Percentiles rank a stretch among this genome's conserved stretches.
These are phyloP conservation scores for Polyploca ridens DNA, from an alignment of 2,888 invertebrate species.

Conservation along the genomic window DNA sequence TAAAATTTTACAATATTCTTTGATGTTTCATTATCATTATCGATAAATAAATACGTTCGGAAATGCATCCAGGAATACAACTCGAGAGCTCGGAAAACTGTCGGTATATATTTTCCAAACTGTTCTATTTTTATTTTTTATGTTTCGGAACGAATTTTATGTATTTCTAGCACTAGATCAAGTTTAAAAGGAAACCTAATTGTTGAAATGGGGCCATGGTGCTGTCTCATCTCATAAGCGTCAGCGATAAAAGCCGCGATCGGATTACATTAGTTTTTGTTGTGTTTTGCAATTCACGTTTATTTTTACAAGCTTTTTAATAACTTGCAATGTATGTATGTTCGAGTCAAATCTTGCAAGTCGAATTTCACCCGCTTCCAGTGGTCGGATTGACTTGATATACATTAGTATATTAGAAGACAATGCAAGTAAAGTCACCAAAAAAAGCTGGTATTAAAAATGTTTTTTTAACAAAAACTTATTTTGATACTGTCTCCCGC, in stretches of 20 bases:
- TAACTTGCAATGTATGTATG: too few relatives aligned
- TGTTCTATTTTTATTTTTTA: constrained; percentile 7
- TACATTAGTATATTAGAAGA: too few relatives aligned
- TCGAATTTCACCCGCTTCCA: too few relatives aligned
- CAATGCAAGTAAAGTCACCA: too few relatives aligned
- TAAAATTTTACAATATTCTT: constrained; percentile 1
- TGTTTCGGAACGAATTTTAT: constrained; percentile 5
- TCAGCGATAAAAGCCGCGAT: neutral
- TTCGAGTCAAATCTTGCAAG: too few relatives aligned
- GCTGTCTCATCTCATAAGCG: constrained; percentile 4
- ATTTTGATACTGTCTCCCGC: too few relatives aligned
- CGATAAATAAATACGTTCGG: neutral
- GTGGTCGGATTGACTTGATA: too few relatives aligned
- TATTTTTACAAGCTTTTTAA: too few relatives aligned
- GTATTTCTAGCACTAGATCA: constrained; percentile 16
- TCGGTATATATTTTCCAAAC: neutral
- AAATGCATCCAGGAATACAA: constrained; percentile 6
- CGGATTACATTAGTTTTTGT: neutral
- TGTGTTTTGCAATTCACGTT: neutral
- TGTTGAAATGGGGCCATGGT: constrained; percentile 21
- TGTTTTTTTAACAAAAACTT: too few relatives aligned
- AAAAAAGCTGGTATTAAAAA: too few relatives aligned
- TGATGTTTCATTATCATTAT: neutral
- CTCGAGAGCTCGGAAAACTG: neutral
- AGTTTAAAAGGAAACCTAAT: constrained; percentile 27